These are phyloP conservation scores for Trialeurodes vaporariorum DNA, from an alignment of 1,140 invertebrate species.

Conservation along the genomic window DNA sequence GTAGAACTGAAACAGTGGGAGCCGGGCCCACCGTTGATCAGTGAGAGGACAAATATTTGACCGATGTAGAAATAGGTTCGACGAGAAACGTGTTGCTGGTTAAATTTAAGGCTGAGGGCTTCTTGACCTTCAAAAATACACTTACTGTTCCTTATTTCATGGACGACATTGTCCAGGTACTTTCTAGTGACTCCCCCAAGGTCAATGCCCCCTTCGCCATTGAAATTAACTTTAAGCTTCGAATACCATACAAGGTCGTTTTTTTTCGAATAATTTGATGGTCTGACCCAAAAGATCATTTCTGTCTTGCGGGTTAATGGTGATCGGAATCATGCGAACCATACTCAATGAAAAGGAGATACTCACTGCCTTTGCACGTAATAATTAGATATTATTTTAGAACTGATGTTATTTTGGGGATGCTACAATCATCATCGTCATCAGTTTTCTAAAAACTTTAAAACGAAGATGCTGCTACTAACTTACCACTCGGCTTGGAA, in stretches of 20 bases:
- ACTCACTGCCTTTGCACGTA: no score
- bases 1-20: no score
- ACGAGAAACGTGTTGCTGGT: neutral
- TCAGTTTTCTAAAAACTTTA: no score
- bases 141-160: neutral
- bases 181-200: neutral
- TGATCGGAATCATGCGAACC: no score
- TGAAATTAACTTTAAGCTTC: neutral
- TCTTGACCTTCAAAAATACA: neutral
- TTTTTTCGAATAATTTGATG: neutral
- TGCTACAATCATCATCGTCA: no score
- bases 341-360: no score
- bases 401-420: no score
- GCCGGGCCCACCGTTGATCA: no score
- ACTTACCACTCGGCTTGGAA: no score
- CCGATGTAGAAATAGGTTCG: neutral
- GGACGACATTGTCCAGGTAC: neutral
- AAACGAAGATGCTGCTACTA: no score
- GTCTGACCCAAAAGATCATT: neutral
- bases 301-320: no score
- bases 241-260: neutral
- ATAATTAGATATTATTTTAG: no score
- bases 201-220: neutral
- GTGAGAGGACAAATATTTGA: neutral
- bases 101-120: neutral